Evolutionary conservation across 2,113 vertebrate genomes (phyloP), one percentile per base, ranked within the genome.

Genomic region (Crocuta crocuta): DNA sequence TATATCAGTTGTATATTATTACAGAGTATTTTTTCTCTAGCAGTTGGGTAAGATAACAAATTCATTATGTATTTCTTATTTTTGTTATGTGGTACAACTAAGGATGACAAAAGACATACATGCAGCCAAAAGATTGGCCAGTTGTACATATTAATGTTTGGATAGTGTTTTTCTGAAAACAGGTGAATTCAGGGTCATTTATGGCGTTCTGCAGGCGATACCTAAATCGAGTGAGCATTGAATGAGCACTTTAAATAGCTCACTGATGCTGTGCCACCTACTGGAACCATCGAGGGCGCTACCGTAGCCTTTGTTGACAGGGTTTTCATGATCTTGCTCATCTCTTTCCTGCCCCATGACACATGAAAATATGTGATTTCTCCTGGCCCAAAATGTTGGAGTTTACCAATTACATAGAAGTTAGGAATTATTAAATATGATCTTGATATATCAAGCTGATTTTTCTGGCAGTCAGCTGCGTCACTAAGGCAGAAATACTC

Each of bases 401-500:
- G 68, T 97, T 95, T 63, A 91, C 94, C 70, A 93, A 73, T 96
- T 94, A 95, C 31, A 45, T 61, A 78, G 78, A 48, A 93, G 58
- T 70, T 83, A 88, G 33, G 91, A 96, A 33, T 48, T 96, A 90
- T 91, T 85, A 91, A 98, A 94, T 50, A 53, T 10, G 1, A 61
- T 85, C 48, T 10, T 92, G 48, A 97, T 94, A 58, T 50, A 87
- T 93, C 58, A 80, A 53, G 84, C 17, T 73, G 63, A 73, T 97
- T 95, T 43, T 78, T 74, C 96, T 96, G 95, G 43, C 83, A 97
- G 39, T 7, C 66, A 97, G 8, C 28, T 95, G 78, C 7, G 33
- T 97, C 66, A 97, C 53, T 92, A 96, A 96, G 84, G 35, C 12
- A 95, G 7, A 80, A 80, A n/a, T 83, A 95, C 81, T 97, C 23